These are phyloP conservation scores for Cataglyphis rosenhaueri DNA, from an alignment of 2,888 invertebrate species.

Conservation along the genomic window DNA sequence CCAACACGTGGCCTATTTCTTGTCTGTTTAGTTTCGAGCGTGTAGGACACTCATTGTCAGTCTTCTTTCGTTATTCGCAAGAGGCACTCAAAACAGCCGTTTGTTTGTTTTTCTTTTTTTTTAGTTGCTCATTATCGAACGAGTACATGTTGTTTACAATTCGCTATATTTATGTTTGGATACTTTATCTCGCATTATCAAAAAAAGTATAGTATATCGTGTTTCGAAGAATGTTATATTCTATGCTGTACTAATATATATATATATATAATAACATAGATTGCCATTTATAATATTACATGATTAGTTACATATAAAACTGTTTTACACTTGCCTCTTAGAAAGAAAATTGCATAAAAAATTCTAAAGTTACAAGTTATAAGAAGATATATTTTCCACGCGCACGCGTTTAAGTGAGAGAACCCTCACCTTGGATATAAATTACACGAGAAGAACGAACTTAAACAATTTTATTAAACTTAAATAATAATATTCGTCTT, in stretches of 20 bases:
- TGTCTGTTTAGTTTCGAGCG: conserved; percentile 46
- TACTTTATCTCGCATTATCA: neutral
- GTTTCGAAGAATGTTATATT: neutral
- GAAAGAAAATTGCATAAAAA: neutral
- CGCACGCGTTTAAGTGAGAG: neutral
- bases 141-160: neutral
- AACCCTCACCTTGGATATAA: neutral
- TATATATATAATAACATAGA: neutral
- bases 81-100: neutral
- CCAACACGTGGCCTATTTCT: conserved; percentile 53
- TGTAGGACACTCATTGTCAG: neutral
- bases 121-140: conserved; percentile 25
- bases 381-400: neutral
- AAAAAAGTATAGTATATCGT: neutral
- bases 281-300: neutral
- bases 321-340: neutral
- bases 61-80: conserved; percentile 9
- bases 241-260: neutral
- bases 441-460: neutral
- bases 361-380: neutral
- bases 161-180: neutral
- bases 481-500: conserved; percentile 28
- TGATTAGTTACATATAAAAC: neutral
- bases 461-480: conserved; percentile 2
- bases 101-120: too few species aligned